These are phyloP conservation scores for Erebia ligea DNA, from an alignment of 2,888 invertebrate genomes.

Conservation along the genomic window DNA sequence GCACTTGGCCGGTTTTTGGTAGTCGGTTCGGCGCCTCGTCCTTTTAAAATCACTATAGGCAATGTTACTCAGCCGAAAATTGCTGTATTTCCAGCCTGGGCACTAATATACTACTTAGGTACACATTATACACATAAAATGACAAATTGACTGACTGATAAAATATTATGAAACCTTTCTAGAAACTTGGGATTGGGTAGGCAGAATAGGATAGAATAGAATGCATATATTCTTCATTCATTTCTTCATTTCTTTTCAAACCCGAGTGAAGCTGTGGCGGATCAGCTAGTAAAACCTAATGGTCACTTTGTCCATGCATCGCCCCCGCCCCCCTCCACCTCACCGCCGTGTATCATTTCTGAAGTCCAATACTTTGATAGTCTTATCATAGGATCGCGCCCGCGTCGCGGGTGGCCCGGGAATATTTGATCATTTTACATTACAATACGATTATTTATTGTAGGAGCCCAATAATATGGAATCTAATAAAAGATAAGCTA, in stretches of 20 bases:
- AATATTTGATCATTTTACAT: slow-evolving; percentile 19
- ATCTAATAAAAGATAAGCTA: slow-evolving; percentile 30
- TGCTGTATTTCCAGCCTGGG: too few species aligned
- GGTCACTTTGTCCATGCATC: neutral
- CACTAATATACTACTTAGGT: too few species aligned
- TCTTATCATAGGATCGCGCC: neutral
- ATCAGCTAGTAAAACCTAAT: neutral
- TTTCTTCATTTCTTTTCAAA: neutral
- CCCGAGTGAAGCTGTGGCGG: neutral
- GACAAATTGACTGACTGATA: too few species aligned
- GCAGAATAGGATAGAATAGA: too few species aligned
- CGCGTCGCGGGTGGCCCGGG: slow-evolving; percentile 31
- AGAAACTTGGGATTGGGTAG: too few species aligned
- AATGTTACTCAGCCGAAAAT: too few species aligned
- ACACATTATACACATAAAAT: too few species aligned
- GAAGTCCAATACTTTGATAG: slow-evolving; percentile 5
- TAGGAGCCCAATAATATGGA: slow-evolving; percentile 20
- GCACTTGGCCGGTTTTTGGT: too few species aligned
- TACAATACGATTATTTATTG: slow-evolving; percentile 28
- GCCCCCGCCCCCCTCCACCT: neutral
- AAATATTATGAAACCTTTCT: too few species aligned
- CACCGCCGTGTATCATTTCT: neutral
- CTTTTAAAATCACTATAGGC: too few species aligned
- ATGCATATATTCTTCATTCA: too few species aligned
- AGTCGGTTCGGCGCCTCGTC: too few species aligned